Conservation (phyloP, 64 coral and sea anemone species). For the Montipora cactus region DNA sequence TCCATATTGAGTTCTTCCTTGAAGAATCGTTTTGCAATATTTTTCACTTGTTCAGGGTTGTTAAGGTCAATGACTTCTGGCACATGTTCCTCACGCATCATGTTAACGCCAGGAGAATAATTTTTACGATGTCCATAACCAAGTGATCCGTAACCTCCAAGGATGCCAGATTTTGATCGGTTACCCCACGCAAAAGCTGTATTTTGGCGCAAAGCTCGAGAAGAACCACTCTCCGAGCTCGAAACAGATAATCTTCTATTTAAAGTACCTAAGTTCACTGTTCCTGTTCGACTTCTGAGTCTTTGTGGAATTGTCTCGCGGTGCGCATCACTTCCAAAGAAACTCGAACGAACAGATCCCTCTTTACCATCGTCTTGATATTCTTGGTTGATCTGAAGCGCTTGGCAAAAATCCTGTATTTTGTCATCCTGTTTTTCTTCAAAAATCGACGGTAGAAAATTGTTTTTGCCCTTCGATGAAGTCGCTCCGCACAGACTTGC, state of each 20-base stretch:
- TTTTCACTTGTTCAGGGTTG: constrained; percentile 3
- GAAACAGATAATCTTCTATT: constrained; percentile 5
- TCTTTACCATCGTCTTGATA: background rate
- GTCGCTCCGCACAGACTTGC: background rate
- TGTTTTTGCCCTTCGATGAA: background rate
- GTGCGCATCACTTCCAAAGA: background rate
- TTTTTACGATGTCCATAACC: constrained; percentile 22
- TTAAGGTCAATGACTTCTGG: constrained; percentile 24
- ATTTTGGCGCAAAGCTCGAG: background rate
- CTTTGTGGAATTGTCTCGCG: background rate
- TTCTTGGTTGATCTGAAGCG: constrained; percentile 8
- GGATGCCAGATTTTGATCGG: constrained; percentile 6
- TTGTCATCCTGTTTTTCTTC: constrained; percentile 46
- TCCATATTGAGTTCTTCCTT: constrained; percentile 37
- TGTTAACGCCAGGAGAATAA: constrained; percentile 2
- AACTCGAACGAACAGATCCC: background rate
- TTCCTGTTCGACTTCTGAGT: background rate
- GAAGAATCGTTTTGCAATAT: constrained; percentile 13
- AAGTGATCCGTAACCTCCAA: background rate
- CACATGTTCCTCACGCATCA: background rate
- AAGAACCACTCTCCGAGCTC: background rate
- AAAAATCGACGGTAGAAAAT: constrained; percentile 35
- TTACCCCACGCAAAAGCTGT: background rate
- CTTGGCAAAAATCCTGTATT: constrained; percentile 30
- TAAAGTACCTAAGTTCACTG: background rate